A percentile compares a stretch with the other conserved stretches of the same genome.
Conservation (phyloP, 2,888 invertebrate species). For the Pyrrhopygopsis socrates region DNA sequence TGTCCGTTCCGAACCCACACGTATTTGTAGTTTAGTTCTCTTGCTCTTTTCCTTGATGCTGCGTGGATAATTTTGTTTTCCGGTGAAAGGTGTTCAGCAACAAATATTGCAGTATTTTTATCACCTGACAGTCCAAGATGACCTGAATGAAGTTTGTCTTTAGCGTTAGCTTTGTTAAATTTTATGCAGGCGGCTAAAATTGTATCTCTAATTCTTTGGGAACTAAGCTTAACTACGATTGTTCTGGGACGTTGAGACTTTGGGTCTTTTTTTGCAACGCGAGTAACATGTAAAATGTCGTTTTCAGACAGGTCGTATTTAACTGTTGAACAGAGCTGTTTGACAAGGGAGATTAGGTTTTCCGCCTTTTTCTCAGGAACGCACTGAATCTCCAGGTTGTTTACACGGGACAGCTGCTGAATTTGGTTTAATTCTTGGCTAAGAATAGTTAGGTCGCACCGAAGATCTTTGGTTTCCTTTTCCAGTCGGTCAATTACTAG, state of each 20-base stretch:
- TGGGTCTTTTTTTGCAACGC: background rate
- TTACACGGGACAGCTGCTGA: background rate
- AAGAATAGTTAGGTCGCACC: background rate
- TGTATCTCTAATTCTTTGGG: background rate
- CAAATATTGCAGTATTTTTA: background rate
- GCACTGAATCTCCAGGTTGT: background rate
- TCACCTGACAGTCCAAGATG: background rate
- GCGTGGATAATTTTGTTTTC: background rate
- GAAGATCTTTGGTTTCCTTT: background rate
- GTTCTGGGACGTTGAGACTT: background rate
- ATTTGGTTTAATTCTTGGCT: background rate
- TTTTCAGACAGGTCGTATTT: background rate
- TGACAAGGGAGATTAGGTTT: background rate
- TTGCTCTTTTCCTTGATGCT: background rate
- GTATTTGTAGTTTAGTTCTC: background rate
- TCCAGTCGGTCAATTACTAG: background rate
- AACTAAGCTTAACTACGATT: background rate
- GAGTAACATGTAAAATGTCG: background rate
- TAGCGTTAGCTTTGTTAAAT: background rate
- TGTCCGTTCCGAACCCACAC: background rate
- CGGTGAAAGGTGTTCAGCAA: background rate
- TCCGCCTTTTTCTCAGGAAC: background rate
- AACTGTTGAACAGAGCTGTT: background rate
- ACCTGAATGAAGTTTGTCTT: background rate
- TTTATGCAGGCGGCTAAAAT: background rate